Conservation (phyloP, 2,888 invertebrate species). For the Chymomyza amoena region DNA sequence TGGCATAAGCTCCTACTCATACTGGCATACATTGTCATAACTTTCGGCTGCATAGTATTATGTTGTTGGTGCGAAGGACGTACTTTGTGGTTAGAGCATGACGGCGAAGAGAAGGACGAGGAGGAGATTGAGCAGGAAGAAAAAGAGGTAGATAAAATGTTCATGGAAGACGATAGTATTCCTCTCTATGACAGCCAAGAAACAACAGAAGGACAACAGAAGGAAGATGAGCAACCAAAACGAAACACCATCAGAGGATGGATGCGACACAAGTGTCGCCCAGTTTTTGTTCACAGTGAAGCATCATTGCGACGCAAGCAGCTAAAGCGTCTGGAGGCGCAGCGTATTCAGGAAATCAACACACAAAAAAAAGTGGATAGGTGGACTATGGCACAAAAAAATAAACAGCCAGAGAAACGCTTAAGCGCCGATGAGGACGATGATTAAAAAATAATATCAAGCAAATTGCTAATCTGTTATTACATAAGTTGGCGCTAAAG, state of each 20-base stretch:
- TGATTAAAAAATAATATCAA: not conserved
- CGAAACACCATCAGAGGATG: conserved; percentile 16
- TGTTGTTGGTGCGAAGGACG: conserved; percentile 7
- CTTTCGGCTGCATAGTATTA: conserved; percentile 14
- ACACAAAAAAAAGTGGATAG: conserved; percentile 32
- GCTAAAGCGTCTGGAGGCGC: conserved; percentile 15
- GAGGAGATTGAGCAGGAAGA: too few species aligned
- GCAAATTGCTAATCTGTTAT: too few species aligned
- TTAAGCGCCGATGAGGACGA: not conserved
- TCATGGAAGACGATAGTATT: not conserved
- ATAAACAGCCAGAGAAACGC: conserved; percentile 23
- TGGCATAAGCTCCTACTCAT: conserved; percentile 38
- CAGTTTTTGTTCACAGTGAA: conserved; percentile 49
- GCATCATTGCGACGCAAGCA: conserved; percentile 28
- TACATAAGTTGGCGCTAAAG: too few species aligned
- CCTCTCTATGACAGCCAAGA: not conserved
- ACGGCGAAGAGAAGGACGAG: too few species aligned
- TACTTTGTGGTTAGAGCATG: not conserved
- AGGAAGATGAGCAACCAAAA: not conserved
- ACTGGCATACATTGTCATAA: conserved; percentile 8
- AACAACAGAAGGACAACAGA: not conserved
- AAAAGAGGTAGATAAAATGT: conserved; percentile 1
- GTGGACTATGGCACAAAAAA: conserved; percentile 27
- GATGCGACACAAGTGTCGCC: conserved; percentile 47
- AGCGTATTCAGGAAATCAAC: conserved; percentile 23